Base-by-base conservation (phyloP, 2,113 vertebrate genomes). In the Theropithecus gelada region DNA sequence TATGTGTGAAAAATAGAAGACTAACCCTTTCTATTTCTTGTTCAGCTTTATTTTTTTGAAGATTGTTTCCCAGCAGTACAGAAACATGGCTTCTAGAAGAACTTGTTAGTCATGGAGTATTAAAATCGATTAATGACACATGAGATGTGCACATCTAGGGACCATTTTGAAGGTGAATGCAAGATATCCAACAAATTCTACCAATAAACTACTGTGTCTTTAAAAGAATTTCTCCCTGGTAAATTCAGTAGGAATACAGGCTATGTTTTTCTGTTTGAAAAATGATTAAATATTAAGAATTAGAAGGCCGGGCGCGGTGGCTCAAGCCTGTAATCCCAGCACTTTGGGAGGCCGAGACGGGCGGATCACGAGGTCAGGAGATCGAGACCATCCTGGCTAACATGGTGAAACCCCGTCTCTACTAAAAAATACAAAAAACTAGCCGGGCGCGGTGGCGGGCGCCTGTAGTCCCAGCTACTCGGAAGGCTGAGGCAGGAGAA, bases 111-210 rank as follows among this genome's bases (percentile, higher is more conserved):
- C 98, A 98, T 91, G 64, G 96, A 97, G 43, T 96, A 90, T 97
- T 96, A 92, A 92, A 96, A 97, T 97, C 92, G 97, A 96, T 96
- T 98, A 98, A 97, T 97, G 96, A 91, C 1, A 6, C 85, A 78
- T 70, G 92, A 96, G 89, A 96, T 96, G 43, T 94, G 66, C 35
- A 86, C 8, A 78, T 76, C 86, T 17, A 50, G 76, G 66, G 92
- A 68, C 59, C 30, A 79, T 97, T 97, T 78, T 75, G 96, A 79
- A 97, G 92, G 64, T 70, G 73, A 81, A 70, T 70, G 52, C 11
- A 90, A 25, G 55, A 94, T 40, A 96, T 25, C 45, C 23, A 59
- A 59, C 11, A 70, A 55, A 94, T 90, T 86, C n/a, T 78, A 12
- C 14, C 43, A 38, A 75, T 79, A 55, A 5, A 85, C 6, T 70